A percentile compares a stretch with the other conserved stretches of the same genome.
Evolutionary conservation across 30 jellyfish, hydroid and myxozoan species (phyloP).

Genomic region (Aurelia aurita complex sp. Pacific): DNA sequence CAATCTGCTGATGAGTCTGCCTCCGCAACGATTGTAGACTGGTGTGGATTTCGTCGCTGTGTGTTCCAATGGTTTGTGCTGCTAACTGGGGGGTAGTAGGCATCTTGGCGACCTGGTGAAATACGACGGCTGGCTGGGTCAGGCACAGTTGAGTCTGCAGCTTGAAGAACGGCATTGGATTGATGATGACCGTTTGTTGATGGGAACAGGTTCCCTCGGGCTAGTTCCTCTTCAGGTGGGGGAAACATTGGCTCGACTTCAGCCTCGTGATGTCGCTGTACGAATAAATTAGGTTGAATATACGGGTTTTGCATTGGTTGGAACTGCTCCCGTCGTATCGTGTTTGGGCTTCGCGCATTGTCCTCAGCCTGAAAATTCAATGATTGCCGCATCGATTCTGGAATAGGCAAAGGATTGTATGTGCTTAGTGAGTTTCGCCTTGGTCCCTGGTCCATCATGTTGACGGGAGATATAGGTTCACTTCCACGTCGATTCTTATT

Average conservation of each 20-base stretch:
- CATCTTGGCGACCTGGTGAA: slow-evolving; percentile 25
- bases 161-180: slow-evolving; percentile 42
- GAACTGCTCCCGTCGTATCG: slow-evolving; percentile 49
- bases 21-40: slow-evolving; percentile 58
- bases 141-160: slow-evolving; percentile 78
- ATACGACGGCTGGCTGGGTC: slow-evolving; percentile 53
- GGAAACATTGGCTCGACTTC: slow-evolving; percentile 80
- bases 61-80: slow-evolving; percentile 36
- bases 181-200: slow-evolving; percentile 42
- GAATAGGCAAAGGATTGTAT: slow-evolving; percentile 83
- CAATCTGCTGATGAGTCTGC: slow-evolving; percentile 80
- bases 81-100: slow-evolving; percentile 26
- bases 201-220: slow-evolving; percentile 54
- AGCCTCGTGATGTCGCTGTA: slow-evolving; percentile 57
- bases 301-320: slow-evolving; percentile 53
- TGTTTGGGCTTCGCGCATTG: slow-evolving; percentile 32
- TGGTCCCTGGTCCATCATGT: slow-evolving; percentile 69
- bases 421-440: slow-evolving; percentile 82
- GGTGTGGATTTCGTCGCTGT: slow-evolving; percentile 26
- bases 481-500: slow-evolving; percentile 85
- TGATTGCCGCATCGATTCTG: slow-evolving; percentile 81
- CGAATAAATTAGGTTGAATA: slow-evolving; percentile 58
- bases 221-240: slow-evolving; percentile 87
- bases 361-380: slow-evolving; percentile 38
- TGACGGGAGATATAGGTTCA: slow-evolving; percentile 81